Conservation (phyloP, 2,888 invertebrate species). For the Rhodophaea formosa region DNA sequence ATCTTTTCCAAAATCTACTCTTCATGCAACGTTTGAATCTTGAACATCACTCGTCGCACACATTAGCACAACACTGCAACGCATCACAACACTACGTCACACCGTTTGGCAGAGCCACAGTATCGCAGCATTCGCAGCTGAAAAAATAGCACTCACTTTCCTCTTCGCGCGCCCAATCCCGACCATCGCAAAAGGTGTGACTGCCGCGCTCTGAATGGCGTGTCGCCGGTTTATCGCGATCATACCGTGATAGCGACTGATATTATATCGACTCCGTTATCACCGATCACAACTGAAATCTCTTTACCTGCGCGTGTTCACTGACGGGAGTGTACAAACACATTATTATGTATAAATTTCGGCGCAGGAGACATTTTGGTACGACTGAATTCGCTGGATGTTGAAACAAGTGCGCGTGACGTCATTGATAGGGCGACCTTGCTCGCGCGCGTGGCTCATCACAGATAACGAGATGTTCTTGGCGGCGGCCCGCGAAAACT, state of each 20-base stretch:
- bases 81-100: background rate
- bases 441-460: slow-evolving; percentile 4
- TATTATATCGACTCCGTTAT: slow-evolving; percentile 1
- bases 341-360: background rate
- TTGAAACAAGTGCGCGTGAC: slow-evolving; percentile 6
- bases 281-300: background rate
- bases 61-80: too few relatives aligned
- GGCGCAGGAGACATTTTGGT: background rate
- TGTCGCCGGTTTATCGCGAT: slow-evolving; percentile 2
- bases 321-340: background rate
- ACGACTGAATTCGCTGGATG: background rate
- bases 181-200: slow-evolving; percentile 13
- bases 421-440: slow-evolving; percentile 11
- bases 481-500: background rate
- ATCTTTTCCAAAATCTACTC: too few relatives aligned
- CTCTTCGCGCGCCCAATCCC: slow-evolving; percentile 15
- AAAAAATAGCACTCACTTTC: slow-evolving; percentile 17
- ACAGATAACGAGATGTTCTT: slow-evolving; percentile 5
- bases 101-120: background rate
- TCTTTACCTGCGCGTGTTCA: background rate
- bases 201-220: background rate
- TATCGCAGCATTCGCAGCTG: background rate
- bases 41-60: too few relatives aligned
- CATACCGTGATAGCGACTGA: slow-evolving; percentile 10
- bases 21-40: too few relatives aligned